Conservation (phyloP, 2,113 vertebrate species). For the Pedionomus torquatus region DNA sequence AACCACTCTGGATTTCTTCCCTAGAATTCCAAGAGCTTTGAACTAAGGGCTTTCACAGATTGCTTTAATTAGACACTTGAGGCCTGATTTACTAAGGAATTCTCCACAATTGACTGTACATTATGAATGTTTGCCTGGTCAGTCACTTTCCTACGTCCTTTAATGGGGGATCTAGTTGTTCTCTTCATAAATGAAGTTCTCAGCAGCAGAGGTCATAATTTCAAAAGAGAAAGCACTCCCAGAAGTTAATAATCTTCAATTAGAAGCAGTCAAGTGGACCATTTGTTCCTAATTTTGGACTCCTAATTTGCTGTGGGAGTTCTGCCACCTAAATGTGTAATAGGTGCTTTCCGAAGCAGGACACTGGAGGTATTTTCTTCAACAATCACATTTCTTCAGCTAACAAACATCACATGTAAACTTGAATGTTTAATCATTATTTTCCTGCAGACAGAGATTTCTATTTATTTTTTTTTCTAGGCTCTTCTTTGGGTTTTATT, state of each 20-base stretch:
- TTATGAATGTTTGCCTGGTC: background rate
- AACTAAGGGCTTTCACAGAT: background rate
- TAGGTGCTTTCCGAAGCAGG: background rate
- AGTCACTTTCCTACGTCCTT: background rate
- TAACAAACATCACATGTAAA: background rate
- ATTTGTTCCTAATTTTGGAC: background rate
- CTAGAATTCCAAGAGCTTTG: background rate
- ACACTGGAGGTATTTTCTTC: background rate
- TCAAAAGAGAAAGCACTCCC: slow-evolving; percentile 11
- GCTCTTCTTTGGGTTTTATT: background rate
- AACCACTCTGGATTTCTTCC: background rate
- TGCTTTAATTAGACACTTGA: slow-evolving; percentile 26
- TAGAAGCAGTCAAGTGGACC: background rate
- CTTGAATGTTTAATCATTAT: background rate
- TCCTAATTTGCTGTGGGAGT: background rate
- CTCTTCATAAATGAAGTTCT: background rate
- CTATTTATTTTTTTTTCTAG: background rate
- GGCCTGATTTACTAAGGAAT: background rate
- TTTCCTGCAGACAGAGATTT: background rate
- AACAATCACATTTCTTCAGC: background rate
- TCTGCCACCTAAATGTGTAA: background rate
- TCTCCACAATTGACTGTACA: background rate
- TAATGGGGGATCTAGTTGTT: background rate
- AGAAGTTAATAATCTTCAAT: background rate
- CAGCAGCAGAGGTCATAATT: background rate